Conservation (phyloP, 2,888 invertebrate species). For the Acrobasis suavella region DNA sequence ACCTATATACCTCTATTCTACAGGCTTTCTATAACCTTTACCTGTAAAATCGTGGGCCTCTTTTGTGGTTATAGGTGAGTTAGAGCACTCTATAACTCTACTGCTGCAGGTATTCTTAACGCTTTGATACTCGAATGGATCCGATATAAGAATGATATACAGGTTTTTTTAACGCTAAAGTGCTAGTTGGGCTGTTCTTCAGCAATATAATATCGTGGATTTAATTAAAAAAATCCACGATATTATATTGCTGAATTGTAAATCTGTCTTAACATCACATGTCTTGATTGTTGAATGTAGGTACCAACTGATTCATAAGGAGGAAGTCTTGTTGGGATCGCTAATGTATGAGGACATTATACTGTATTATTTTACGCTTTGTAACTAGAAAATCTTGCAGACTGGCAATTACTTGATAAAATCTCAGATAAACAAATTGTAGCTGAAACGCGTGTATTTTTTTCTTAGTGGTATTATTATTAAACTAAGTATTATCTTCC, state of each 20-base stretch:
- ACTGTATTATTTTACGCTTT: neutral
- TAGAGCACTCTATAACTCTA: constrained; percentile 2
- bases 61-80: constrained; percentile 5
- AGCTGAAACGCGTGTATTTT: too few relatives aligned
- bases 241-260: too few relatives aligned
- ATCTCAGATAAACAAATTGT: neutral
- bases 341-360: too few relatives aligned
- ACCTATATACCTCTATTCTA: neutral
- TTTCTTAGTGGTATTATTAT: too few relatives aligned
- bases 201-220: too few relatives aligned
- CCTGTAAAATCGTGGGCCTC: constrained; percentile 8
- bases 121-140: constrained; percentile 3
- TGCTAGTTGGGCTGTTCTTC: too few relatives aligned
- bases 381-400: neutral
- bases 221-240: too few relatives aligned
- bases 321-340: too few relatives aligned
- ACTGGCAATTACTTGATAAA: neutral
- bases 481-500: too few relatives aligned
- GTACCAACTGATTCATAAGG: too few relatives aligned
- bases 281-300: too few relatives aligned
- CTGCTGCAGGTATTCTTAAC: constrained; percentile 5
- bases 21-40: constrained; percentile 4
- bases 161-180: neutral
- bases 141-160: neutral
- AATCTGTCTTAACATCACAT: too few relatives aligned